Evolutionary conservation across 2,797 vertebrate genomes (phyloP).

Genomic region (Myotis daubentonii): DNA sequence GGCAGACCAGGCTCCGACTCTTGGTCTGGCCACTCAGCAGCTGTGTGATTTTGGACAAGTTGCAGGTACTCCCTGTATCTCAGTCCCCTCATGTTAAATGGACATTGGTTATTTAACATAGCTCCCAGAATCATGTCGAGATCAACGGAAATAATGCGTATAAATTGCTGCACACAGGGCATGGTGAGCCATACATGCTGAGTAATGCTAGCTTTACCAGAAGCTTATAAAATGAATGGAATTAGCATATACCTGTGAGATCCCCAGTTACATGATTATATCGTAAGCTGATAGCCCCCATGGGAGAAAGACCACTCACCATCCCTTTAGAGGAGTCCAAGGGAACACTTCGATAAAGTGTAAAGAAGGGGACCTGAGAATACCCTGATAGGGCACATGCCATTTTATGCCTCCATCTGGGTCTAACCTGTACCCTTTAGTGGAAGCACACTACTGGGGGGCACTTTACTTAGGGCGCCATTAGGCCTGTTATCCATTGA

Average conservation of each 20-base stretch:
- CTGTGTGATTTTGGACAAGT: not conserved
- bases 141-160: not conserved
- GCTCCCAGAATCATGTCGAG: not conserved
- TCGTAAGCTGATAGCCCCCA: not conserved
- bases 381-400: not conserved
- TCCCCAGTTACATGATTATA: not conserved
- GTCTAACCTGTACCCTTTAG: not conserved
- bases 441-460: not conserved
- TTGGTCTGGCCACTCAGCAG: not conserved
- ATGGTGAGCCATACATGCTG: not conserved
- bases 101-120: not conserved
- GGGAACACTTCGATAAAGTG: not conserved
- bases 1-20: not conserved
- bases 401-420: not conserved
- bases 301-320: not conserved
- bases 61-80: not conserved
- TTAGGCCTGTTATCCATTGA: not conserved
- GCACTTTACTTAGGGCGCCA: not conserved
- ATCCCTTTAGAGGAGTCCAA: slow-evolving; percentile 12
- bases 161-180: not conserved
- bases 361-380: slow-evolving; percentile 1
- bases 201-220: not conserved
- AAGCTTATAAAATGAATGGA: not conserved
- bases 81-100: not conserved
- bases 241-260: not conserved